These are phyloP conservation scores for Sarcophaga bullata DNA, from an alignment of 1,140 invertebrate species.

Conservation along the genomic window DNA sequence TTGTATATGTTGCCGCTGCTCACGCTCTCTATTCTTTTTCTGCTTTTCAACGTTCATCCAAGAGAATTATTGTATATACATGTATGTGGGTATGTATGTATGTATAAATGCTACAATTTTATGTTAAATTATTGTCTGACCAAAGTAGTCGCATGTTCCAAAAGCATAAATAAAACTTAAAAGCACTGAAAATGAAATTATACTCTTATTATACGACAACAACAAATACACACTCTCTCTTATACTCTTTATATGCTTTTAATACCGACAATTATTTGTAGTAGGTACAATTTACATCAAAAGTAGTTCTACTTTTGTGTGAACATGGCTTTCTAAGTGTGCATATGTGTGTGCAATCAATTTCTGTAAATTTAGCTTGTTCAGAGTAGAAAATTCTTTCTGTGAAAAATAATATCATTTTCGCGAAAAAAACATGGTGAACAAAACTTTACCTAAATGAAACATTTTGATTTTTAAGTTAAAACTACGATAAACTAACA, in stretches of 20 bases:
- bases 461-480: too few species aligned
- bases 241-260: neutral
- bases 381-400: too few species aligned
- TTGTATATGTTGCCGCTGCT: neutral
- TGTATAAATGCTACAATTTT: constrained; percentile 28
- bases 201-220: neutral
- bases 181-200: constrained; percentile 40
- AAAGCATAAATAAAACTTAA: constrained; percentile 40
- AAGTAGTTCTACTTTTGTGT: too few species aligned
- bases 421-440: neutral
- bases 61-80: too few species aligned
- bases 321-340: neutral
- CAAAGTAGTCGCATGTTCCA: constrained; percentile 35
- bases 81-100: too few species aligned
- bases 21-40: too few species aligned
- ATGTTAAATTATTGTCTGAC: constrained; percentile 40
- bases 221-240: neutral
- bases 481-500: too few species aligned
- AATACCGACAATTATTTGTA: too few species aligned
- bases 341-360: neutral
- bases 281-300: neutral
- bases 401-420: neutral
- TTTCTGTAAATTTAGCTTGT: too few species aligned
- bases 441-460: too few species aligned
- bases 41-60: neutral